These are phyloP conservation scores for Chromoteleia sp. DNA, from an alignment of 2,888 invertebrate genomes.

Conservation along the genomic window DNA sequence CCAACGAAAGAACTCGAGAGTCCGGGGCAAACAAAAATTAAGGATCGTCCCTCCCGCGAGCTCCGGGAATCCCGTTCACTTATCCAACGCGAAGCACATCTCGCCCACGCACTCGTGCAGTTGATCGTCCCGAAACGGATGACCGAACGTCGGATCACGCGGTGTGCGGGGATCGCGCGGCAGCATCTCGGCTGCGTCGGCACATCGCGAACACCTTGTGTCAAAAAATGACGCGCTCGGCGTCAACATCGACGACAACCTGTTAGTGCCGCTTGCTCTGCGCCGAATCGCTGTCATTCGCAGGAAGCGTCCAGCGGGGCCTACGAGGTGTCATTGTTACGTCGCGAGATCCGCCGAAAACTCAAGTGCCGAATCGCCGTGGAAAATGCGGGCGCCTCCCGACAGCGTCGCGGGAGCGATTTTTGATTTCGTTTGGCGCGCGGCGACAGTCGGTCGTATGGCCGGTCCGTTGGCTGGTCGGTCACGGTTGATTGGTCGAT, in stretches of 20 bases:
- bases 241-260: constrained; percentile 68
- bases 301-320: constrained; percentile 12
- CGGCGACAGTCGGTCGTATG: constrained; percentile 12
- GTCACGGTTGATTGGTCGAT: constrained; percentile 64
- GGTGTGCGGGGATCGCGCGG: constrained; percentile 1
- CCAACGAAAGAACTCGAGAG: no score
- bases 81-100: constrained; percentile 6
- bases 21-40: no score
- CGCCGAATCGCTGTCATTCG: constrained; percentile 68
- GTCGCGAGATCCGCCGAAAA: constrained; percentile 1
- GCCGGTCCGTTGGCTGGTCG: constrained; percentile 33
- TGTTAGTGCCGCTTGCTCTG: constrained; percentile 70
- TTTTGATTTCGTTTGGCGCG: constrained; percentile 22
- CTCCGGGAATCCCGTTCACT: constrained; percentile 1
- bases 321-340: constrained; percentile 42
- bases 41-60: no score
- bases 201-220: constrained; percentile 34
- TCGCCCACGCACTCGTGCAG: constrained; percentile 1
- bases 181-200: constrained; percentile 32
- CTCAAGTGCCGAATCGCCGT: background rate
- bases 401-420: no score
- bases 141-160: background rate
- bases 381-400: constrained; percentile 15
- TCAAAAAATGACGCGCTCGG: constrained; percentile 45
- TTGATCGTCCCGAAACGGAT: constrained; percentile 5